These are phyloP conservation scores for Orthonevra nobilis DNA, from an alignment of 2,888 invertebrate species.

Conservation along the genomic window DNA sequence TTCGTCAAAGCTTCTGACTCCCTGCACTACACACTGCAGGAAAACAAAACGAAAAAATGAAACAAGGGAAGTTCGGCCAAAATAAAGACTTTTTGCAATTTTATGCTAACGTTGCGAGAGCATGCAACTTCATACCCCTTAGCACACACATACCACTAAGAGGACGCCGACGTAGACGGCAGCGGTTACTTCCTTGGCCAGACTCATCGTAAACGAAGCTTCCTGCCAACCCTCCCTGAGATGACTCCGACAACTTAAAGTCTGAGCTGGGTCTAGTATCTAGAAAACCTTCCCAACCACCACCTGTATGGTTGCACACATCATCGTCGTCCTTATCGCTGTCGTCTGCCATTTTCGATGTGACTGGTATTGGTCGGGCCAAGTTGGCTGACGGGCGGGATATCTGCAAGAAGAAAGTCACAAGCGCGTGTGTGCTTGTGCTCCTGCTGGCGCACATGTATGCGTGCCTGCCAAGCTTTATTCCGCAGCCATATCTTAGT, in stretches of 20 bases:
- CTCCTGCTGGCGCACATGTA: slow-evolving; percentile 31
- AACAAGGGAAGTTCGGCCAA: slow-evolving; percentile 23
- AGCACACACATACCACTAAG: slow-evolving; percentile 8
- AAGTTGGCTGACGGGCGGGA: slow-evolving; percentile 26
- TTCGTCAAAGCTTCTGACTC: slow-evolving; percentile 37
- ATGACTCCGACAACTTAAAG: slow-evolving; percentile 14
- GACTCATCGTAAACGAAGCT: neutral
- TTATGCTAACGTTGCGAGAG: slow-evolving; percentile 64
- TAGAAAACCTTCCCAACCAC: slow-evolving; percentile 53
- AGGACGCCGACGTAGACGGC: slow-evolving; percentile 1
- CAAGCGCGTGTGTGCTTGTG: slow-evolving; percentile 5
- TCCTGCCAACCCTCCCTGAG: slow-evolving; percentile 14
- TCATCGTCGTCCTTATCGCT: slow-evolving; percentile 16
- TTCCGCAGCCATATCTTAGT: slow-evolving; percentile 44
- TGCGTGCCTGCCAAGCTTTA: slow-evolving; percentile 24
- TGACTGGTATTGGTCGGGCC: slow-evolving; percentile 32
- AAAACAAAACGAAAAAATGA: slow-evolving; percentile 3
- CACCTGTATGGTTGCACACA: slow-evolving; percentile 51
- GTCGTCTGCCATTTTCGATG: slow-evolving; percentile 33
- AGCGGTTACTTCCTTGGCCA: slow-evolving; percentile 31
- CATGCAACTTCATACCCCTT: slow-evolving; percentile 65
- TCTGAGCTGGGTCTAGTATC: slow-evolving; percentile 5
- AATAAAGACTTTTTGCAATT: slow-evolving; percentile 63
- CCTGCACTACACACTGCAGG: slow-evolving; percentile 6
- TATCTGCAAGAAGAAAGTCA: slow-evolving; percentile 39